These are phyloP conservation scores for Andrena flavipes DNA, from an alignment of 2,888 invertebrate species.

Conservation along the genomic window DNA sequence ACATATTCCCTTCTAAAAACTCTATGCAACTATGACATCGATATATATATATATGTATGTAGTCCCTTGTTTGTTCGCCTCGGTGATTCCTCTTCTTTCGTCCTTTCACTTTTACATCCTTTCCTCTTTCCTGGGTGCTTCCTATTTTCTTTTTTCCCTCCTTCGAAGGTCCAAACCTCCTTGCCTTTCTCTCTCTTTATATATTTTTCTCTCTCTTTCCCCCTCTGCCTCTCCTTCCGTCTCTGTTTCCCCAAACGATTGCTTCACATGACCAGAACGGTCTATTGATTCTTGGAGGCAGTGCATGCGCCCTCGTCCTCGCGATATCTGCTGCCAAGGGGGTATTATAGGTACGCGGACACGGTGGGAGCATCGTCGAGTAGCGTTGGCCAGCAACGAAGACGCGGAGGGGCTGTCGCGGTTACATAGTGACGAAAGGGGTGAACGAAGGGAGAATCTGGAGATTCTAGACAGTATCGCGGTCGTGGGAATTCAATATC, in stretches of 20 bases:
- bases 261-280: constrained; percentile 80
- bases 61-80: neutral
- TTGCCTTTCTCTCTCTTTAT: neutral
- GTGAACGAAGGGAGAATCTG: constrained; percentile 24
- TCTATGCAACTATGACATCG: neutral
- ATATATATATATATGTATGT: neutral
- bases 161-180: constrained; percentile 1
- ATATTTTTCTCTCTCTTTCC: constrained; percentile 35
- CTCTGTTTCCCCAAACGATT: constrained; percentile 26
- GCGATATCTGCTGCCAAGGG: constrained; percentile 76
- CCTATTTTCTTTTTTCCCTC: neutral
- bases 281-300: constrained; percentile 81
- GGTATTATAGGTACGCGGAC: constrained; percentile 46
- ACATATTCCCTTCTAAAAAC: constrained; percentile 50
- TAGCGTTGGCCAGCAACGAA: constrained; percentile 44
- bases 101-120: constrained; percentile 11
- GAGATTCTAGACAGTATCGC: constrained; percentile 19
- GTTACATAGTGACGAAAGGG: constrained; percentile 8
- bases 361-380: constrained; percentile 53
- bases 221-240: constrained; percentile 32
- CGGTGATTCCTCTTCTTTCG: neutral
- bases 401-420: constrained; percentile 25
- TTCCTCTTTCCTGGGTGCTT: constrained; percentile 41
- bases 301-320: constrained; percentile 80
- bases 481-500: constrained; percentile 56